These are phyloP conservation scores for Chloroclysta siterata DNA, from an alignment of 2,888 invertebrate species.

Conservation along the genomic window DNA sequence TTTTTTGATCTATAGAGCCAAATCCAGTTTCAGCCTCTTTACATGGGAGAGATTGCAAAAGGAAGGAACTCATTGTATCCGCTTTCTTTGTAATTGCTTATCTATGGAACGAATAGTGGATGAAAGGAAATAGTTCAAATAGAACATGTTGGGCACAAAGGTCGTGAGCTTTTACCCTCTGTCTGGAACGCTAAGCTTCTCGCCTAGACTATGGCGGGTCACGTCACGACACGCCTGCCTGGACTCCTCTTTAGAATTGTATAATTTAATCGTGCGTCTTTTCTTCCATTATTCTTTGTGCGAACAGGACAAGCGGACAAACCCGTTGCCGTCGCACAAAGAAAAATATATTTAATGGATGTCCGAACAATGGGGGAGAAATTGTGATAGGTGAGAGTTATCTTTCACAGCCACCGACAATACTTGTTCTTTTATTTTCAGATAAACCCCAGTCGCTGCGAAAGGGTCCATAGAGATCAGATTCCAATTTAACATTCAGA, in stretches of 20 bases:
- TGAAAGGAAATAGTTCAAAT: slow-evolving; percentile 42
- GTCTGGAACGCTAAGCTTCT: slow-evolving; percentile 24
- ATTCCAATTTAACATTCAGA: slow-evolving; percentile 66
- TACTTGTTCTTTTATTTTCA: slow-evolving; percentile 69
- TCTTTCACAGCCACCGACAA: slow-evolving; percentile 72
- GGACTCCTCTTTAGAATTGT: slow-evolving; percentile 66
- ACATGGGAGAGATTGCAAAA: slow-evolving; percentile 28
- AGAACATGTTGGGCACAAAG: slow-evolving; percentile 39
- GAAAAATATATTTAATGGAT: slow-evolving; percentile 74
- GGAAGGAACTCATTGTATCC: slow-evolving; percentile 22
- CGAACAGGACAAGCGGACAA: slow-evolving; percentile 66
- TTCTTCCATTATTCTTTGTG: slow-evolving; percentile 75
- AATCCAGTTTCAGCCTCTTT: slow-evolving; percentile 37
- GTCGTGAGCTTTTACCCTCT: slow-evolving; percentile 39
- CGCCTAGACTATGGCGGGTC: slow-evolving; percentile 23
- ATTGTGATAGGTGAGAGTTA: slow-evolving; percentile 84
- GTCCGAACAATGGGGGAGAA: slow-evolving; percentile 77
- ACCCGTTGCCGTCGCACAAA: slow-evolving; percentile 73
- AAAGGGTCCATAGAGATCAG: slow-evolving; percentile 68
- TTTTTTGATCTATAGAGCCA: slow-evolving; percentile 13
- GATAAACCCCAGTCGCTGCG: slow-evolving; percentile 66
- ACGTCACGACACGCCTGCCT: slow-evolving; percentile 51
- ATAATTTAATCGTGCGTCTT: slow-evolving; percentile 72
- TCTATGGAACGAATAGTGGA: slow-evolving; percentile 32
- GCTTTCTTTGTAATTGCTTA: slow-evolving; percentile 26